phyloP scores from a whole-genome alignment of 1,140 invertebrate species.

The Drosophila murphyi region DNA sequence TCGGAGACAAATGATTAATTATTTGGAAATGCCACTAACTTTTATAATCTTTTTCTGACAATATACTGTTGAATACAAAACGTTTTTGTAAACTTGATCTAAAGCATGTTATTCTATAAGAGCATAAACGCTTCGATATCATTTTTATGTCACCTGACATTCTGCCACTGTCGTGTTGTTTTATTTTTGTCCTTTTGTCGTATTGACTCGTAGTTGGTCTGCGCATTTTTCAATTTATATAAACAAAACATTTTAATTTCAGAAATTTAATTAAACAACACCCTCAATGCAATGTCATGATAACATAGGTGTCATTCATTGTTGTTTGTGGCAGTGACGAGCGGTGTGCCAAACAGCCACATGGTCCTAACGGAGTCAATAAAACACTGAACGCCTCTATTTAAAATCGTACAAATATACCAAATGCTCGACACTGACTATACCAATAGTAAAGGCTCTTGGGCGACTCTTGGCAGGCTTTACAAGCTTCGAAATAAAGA shows the following conservation, averaged over 20 bases:
- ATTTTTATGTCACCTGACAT: background rate
- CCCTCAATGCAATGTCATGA: conserved; percentile 53
- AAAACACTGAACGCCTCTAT: conserved; percentile 27
- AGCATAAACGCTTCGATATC: conserved; percentile 7
- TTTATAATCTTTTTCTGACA: no score
- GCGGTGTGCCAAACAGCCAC: conserved; percentile 34
- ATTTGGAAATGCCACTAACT: no score
- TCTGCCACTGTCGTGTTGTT: conserved; percentile 12
- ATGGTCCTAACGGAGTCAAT: conserved; percentile 47
- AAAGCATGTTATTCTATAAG: background rate
- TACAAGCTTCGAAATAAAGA: no score
- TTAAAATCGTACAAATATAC: conserved; percentile 8
- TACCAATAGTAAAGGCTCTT: no score
- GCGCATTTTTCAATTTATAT: conserved; percentile 84
- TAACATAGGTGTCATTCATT: conserved; percentile 54
- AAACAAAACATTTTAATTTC: conserved; percentile 84
- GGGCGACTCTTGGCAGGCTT: no score
- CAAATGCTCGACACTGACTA: background rate
- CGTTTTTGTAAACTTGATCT: background rate
- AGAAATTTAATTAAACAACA: conserved; percentile 84
- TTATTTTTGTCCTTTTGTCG: conserved; percentile 46
- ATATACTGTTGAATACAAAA: no score
- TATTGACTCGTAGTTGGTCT: conserved; percentile 56
- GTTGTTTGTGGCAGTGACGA: conserved; percentile 42
- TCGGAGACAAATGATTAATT: no score